These are phyloP conservation scores for Griposia aprilina DNA, from an alignment of 2,888 invertebrate genomes.

Conservation along the genomic window DNA sequence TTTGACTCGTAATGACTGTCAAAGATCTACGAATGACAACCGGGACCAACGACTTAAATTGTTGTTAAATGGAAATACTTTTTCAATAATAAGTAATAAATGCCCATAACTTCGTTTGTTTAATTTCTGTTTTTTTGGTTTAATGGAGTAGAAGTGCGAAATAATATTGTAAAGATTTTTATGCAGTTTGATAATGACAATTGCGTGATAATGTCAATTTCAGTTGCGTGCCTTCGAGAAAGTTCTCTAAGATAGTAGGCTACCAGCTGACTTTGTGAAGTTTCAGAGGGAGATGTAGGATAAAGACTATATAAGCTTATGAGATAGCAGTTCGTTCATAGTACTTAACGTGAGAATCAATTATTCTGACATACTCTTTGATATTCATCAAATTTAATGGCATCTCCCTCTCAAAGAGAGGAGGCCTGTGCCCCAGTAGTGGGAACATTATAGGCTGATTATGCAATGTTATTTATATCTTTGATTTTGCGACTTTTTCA, in stretches of 20 bases:
- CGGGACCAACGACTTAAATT: too few relatives aligned
- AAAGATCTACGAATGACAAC: too few relatives aligned
- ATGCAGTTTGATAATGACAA: not conserved
- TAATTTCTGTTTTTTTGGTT: not conserved
- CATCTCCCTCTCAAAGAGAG: too few relatives aligned
- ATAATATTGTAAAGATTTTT: not conserved
- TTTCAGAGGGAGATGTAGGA: constrained; percentile 1
- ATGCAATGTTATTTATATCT: not conserved
- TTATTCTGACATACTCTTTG: not conserved
- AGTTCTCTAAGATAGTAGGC: not conserved
- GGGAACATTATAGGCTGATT: too few relatives aligned
- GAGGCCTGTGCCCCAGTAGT: too few relatives aligned
- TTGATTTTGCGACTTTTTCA: not conserved
- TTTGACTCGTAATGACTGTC: too few relatives aligned
- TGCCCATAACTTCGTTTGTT: not conserved
- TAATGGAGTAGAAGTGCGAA: not conserved
- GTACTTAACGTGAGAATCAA: not conserved
- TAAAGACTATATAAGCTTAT: constrained; percentile 12
- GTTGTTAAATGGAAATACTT: not conserved
- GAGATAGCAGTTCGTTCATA: not conserved
- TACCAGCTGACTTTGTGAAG: constrained; percentile 7
- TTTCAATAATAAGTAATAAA: not conserved
- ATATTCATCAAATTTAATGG: not conserved
- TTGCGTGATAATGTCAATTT: too few relatives aligned
- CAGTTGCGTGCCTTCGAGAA: constrained; percentile 16